Evolutionary conservation across 2,113 vertebrate species (phyloP).

Genomic region (Percopsis transmontana): DNA sequence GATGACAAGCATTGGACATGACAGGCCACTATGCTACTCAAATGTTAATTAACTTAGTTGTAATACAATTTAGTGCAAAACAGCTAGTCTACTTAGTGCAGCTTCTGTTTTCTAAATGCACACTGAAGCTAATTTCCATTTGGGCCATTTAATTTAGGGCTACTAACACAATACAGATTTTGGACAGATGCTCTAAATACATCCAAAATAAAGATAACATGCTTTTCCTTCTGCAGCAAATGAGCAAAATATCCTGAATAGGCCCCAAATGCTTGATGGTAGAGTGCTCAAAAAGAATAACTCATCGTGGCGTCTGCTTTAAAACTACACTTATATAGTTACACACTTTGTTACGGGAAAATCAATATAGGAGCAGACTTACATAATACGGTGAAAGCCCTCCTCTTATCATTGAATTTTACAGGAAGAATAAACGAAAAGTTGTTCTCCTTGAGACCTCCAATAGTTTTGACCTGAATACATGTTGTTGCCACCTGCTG

Average conservation of each 20-base stretch:
- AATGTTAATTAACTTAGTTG: slow-evolving; percentile 5
- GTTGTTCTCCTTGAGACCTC: slow-evolving; percentile 36
- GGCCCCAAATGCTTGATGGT: slow-evolving; percentile 11
- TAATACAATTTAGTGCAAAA: slow-evolving; percentile 5
- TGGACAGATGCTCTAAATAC: slow-evolving; percentile 7
- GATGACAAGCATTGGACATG: background rate
- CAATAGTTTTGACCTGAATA: slow-evolving; percentile 24
- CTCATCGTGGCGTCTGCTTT: slow-evolving; percentile 41
- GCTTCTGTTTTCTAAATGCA: background rate
- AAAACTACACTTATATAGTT: slow-evolving; percentile 37
- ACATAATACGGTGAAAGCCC: slow-evolving; percentile 45
- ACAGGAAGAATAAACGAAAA: slow-evolving; percentile 34
- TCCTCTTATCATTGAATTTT: slow-evolving; percentile 22
- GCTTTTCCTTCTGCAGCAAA: background rate
- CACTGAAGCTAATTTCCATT: background rate
- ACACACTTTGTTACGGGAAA: slow-evolving; percentile 40
- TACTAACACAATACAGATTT: slow-evolving; percentile 4
- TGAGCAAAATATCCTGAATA: slow-evolving; percentile 30
- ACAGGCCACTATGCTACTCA: background rate
- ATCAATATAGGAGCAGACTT: slow-evolving; percentile 59
- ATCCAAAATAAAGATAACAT: background rate
- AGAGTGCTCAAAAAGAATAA: slow-evolving; percentile 44
- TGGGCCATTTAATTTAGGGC: background rate
- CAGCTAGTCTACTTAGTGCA: background rate
- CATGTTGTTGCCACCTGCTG: slow-evolving; percentile 19